phyloP scores from a whole-genome alignment of 2,888 invertebrate genomes.

The Rhagonycha lutea region DNA sequence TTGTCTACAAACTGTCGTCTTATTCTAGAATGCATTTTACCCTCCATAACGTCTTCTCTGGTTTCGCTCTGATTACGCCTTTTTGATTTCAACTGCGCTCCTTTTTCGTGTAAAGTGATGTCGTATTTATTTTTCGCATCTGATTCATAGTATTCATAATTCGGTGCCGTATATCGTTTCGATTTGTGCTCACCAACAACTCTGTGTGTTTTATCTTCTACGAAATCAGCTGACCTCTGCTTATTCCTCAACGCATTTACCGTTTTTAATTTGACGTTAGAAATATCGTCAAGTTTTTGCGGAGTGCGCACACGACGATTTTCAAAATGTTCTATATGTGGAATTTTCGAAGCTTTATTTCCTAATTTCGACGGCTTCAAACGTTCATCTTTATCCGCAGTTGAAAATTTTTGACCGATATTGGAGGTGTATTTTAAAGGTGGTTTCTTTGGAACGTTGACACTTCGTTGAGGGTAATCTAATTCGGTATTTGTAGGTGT shows the following conservation, averaged over 20 bases:
- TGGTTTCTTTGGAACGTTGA: background rate
- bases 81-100: background rate
- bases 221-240: background rate
- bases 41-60: background rate
- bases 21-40: background rate
- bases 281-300: background rate
- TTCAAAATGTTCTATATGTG: background rate
- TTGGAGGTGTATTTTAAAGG: background rate
- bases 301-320: background rate
- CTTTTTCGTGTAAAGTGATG: background rate
- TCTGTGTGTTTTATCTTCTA: background rate
- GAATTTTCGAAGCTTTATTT: background rate
- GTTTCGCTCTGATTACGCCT: conserved; percentile 4
- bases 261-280: background rate
- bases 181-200: background rate
- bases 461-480: background rate
- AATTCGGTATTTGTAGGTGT: background rate
- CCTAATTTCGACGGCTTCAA: background rate
- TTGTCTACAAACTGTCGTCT: background rate
- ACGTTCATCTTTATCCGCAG: background rate
- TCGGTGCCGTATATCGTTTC: background rate
- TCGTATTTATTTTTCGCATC: background rate
- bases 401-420: background rate
- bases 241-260: background rate
- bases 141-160: background rate